Evolutionary conservation across 2,113 vertebrate genomes (phyloP).

Genomic region (Solenodon paradoxus): DNA sequence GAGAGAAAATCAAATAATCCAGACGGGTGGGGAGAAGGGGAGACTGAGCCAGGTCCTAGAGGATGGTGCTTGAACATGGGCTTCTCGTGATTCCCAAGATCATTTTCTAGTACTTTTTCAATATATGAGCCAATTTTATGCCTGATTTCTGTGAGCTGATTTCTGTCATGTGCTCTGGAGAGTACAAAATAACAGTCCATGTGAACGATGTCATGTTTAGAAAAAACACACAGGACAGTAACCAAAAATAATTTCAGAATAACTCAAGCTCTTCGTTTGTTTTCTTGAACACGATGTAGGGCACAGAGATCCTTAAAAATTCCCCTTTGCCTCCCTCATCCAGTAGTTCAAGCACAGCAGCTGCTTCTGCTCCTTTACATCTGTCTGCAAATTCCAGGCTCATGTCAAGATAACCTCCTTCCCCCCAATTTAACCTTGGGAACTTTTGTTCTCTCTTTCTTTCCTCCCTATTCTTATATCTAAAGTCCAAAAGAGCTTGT

Average conservation of each 20-base stretch:
- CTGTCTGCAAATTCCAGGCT: conserved; percentile 52
- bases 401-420: conserved; percentile 63
- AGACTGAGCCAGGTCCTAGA: neutral
- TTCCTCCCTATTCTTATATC: conserved; percentile 16
- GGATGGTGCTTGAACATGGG: neutral
- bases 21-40: neutral
- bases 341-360: neutral
- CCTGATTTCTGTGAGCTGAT: neutral
- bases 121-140: neutral
- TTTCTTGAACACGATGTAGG: neutral
- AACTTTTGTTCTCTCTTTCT: conserved; percentile 63
- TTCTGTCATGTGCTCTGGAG: neutral
- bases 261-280: neutral
- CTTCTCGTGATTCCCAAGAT: neutral
- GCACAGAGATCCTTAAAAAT: neutral
- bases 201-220: neutral
- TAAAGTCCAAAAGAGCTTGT: neutral
- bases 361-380: conserved; percentile 56
- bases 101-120: neutral
- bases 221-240: neutral
- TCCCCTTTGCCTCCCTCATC: neutral
- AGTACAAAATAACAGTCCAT: neutral
- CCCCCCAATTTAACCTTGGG: conserved; percentile 32
- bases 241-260: conserved; percentile 32
- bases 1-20: neutral